Base-by-base conservation (phyloP, 1,140 invertebrate species). In the Scaptomyza pallida region DNA sequence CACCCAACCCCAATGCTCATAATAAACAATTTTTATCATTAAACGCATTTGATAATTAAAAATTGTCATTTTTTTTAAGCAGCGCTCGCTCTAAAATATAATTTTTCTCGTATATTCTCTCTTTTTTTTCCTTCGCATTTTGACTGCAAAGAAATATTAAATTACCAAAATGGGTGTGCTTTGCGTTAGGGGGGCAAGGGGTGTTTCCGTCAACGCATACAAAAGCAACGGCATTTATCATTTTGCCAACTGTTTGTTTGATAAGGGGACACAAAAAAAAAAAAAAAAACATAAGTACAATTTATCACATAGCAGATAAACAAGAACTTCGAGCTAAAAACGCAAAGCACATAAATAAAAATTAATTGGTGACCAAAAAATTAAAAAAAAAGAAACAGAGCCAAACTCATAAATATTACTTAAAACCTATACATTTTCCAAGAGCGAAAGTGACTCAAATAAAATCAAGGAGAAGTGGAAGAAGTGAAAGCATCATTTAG, bases 21-120 rank as follows among this genome's bases (percentile, higher is more conserved):
- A 72, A 63, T 57, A 74, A 44, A 82, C 70, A 86, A 85, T 85
- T 85, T 88, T 85, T 90, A 90, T 90, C 88, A 90, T 90, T 90
- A 90, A 85, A 90, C 89, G 89, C 89, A 90, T 90, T 90, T 90
- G 88, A 90, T 90, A 90, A 90, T 90, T 90, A 90, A 90, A 90
- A 90, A 89, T 85, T 85, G 83, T 89, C 81, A 89, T 89, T 89
- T 89, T 89, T n/a, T 89, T 82, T 30, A 30, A 82, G 64, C 82
- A 43, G 82, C 37, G 72, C 50, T 40, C 19, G 59, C 60, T 55
- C 35, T 72, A 35, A 74, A 74, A 76, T 73, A 74, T 76, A 52
- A 75, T 69, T 73, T 75, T 69, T 54, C 59, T 54, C 65, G 69
- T 60, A 73, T 56, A 54, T 23, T 41, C 15, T 50, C 21, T 54